phyloP scores from a whole-genome alignment of 2,888 invertebrate species.

The Cephonodes hylas region DNA sequence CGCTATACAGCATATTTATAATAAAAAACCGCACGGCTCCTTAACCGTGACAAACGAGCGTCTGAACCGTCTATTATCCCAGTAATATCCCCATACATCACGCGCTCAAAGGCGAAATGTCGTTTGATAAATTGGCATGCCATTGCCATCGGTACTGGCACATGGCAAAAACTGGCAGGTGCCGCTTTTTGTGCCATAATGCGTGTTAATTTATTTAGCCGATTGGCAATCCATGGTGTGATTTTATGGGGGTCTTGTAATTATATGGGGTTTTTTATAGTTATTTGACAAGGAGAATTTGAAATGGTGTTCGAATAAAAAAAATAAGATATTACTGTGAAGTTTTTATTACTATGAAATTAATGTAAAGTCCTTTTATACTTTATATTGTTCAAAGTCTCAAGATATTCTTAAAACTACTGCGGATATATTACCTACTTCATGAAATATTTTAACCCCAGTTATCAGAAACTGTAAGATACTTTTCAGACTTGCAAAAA shows the following conservation, averaged over 20 bases:
- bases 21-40: slow-evolving; percentile 15
- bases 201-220: slow-evolving; percentile 15
- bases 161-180: slow-evolving; percentile 56
- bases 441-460: neutral
- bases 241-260: slow-evolving; percentile 1
- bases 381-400: too few relatives aligned
- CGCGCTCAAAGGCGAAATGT: slow-evolving; percentile 64
- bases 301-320: neutral
- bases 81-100: slow-evolving; percentile 77
- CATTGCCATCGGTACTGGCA: slow-evolving; percentile 31
- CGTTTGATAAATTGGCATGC: slow-evolving; percentile 63
- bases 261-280: neutral
- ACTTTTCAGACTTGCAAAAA: too few relatives aligned
- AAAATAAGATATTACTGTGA: too few relatives aligned
- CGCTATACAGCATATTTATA: neutral
- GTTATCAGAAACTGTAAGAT: neutral
- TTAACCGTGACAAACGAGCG: slow-evolving; percentile 69
- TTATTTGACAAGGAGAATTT: neutral
- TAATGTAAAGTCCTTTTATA: neutral
- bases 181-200: slow-evolving; percentile 26
- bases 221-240: slow-evolving; percentile 22
- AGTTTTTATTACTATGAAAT: neutral
- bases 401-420: too few relatives aligned
- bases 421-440: too few relatives aligned
- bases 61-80: slow-evolving; percentile 70